phyloP scores from a whole-genome alignment of 2,113 vertebrate genomes.

The Malurus melanocephalus region DNA sequence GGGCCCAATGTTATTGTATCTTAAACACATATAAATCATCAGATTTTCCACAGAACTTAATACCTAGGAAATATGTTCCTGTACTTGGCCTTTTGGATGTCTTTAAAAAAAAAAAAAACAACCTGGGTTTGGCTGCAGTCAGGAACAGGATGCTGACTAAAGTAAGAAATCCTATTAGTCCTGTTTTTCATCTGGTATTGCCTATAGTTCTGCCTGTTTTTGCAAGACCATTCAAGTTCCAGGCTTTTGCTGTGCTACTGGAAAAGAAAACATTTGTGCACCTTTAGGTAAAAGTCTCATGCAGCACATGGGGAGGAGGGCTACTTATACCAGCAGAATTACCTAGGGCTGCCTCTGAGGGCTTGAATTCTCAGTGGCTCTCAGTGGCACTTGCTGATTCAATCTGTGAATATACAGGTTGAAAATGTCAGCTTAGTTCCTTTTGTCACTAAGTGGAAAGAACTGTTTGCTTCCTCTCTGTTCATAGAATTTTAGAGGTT shows the following conservation, averaged over 20 bases:
- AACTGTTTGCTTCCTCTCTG: background rate
- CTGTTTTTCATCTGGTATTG: background rate
- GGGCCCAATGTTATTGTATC: background rate
- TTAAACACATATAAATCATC: background rate
- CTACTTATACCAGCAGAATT: background rate
- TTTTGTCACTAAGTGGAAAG: background rate
- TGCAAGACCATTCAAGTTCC: background rate
- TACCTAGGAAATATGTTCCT: background rate
- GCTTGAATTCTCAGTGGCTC: background rate
- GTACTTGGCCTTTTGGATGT: background rate
- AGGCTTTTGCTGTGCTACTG: background rate
- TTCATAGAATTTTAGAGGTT: background rate
- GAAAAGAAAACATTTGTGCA: background rate
- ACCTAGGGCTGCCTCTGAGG: background rate
- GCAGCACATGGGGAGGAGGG: background rate
- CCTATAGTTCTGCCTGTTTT: background rate
- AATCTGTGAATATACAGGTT: background rate
- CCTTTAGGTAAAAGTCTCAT: background rate
- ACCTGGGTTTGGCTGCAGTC: background rate
- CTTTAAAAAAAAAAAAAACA: background rate
- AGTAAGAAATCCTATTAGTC: background rate
- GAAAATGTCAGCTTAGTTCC: background rate
- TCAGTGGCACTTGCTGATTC: background rate
- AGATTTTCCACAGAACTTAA: background rate
- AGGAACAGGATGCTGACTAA: background rate